Base-by-base conservation (phyloP, 2,797 vertebrate species). In the Botia almorhae region DNA sequence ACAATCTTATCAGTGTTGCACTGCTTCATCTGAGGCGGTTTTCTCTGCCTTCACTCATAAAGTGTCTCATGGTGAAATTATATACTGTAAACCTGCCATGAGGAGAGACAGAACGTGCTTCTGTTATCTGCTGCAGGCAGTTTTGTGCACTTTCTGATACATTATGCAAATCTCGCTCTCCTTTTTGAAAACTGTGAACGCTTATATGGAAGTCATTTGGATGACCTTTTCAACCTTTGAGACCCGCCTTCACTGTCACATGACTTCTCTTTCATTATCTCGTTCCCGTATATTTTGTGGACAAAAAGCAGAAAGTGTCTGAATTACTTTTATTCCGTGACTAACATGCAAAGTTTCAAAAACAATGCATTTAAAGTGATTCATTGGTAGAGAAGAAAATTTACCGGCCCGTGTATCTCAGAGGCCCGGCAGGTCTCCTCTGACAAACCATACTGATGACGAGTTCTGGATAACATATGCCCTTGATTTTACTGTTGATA, bases 331-430 rank as follows among this genome's bases (percentile, higher is more conserved):
- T 56, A 5, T 21, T 78, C 4, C 65, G 60, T 82, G 82, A 74
- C 77, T 75, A 58, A 74, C 70, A 81, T 86, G 36, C 36, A 39
- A 55, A 46, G 16, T 69, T 16, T 56, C 23, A 8, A 64, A 79
- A 85, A 85, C 79, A 81, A 81, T 83, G 76, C 61, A 73, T 82
- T 85, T 81, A 63, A 75, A 81, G 79, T 79, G 65, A 79, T 51
- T 81, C 58, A 70, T 53, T 55, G 69, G 63, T 55, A 19, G 43
- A 74, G 26, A n/a, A 36, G 39, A 69, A 17, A 43, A 19, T 48
- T 60, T 63, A 75, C 64, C 43, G 26, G 19, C 36, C 19, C 64
- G 53, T 81, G 55, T 51, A 50, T 74, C 63, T 85, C 67, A 33
- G 33, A 14, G 26, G 56, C 55, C 67, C 36, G 13, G 53, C 71